These are phyloP conservation scores for Vicugna pacos DNA, from an alignment of 2,113 vertebrate genomes.

Conservation along the genomic window DNA sequence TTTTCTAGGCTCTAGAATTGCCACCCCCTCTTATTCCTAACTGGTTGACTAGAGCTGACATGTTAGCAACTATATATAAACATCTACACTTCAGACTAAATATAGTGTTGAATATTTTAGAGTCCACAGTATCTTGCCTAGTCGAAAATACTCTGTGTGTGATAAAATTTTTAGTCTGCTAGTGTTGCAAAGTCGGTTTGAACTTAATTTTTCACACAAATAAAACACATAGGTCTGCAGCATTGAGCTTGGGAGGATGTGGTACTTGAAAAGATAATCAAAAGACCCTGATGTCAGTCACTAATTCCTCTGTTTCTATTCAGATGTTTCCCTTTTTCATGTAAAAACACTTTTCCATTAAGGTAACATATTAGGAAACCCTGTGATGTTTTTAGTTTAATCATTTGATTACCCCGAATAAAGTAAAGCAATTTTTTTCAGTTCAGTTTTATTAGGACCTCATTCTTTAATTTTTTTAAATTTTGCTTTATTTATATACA, in stretches of 20 bases:
- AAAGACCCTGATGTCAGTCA: background rate
- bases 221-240: background rate
- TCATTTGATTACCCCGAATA: background rate
- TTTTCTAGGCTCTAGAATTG: constrained; percentile 30
- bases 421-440: constrained; percentile 19
- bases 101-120: constrained; percentile 57
- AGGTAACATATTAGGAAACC: background rate
- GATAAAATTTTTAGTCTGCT: background rate
- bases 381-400: background rate
- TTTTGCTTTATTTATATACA: background rate
- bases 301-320: background rate
- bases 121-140: background rate
- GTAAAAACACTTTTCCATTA: constrained; percentile 3
- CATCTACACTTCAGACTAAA: constrained; percentile 60
- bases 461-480: background rate
- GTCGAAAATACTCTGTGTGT: background rate
- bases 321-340: constrained; percentile 13
- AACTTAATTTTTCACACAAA: constrained; percentile 32
- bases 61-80: constrained; percentile 61
- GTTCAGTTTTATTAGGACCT: constrained; percentile 1
- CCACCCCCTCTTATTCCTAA: constrained; percentile 46
- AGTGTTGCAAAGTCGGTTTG: background rate
- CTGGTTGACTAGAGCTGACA: background rate
- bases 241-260: background rate
- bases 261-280: background rate